These are phyloP conservation scores for Drosophila buzzatii DNA, from an alignment of 2,888 invertebrate genomes.

Conservation along the genomic window DNA sequence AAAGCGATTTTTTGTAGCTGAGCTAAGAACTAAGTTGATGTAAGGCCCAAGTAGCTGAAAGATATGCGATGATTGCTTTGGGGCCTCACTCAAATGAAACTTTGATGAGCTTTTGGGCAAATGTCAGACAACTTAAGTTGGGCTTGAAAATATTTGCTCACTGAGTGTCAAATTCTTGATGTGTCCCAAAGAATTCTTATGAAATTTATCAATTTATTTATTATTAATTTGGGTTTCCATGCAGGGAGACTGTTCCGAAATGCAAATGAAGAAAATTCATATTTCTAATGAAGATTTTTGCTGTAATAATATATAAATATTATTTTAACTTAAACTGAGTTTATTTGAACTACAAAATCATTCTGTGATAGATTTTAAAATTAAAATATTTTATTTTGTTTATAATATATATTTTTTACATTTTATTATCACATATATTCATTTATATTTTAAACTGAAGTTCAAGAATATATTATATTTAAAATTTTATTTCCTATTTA, in stretches of 20 bases:
- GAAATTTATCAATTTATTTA: background rate
- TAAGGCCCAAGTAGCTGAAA: background rate
- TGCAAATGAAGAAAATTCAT: background rate
- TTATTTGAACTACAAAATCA: no score
- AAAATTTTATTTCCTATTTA: no score
- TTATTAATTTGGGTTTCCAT: background rate
- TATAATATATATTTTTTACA: no score
- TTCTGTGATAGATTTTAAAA: no score
- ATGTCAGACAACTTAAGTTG: background rate
- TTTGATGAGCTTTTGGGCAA: conserved; percentile 7
- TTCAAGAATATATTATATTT: no score
- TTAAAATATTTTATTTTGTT: no score
- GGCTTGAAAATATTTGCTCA: background rate
- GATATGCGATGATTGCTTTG: conserved; percentile 13
- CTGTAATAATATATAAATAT: background rate
- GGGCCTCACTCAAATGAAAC: conserved; percentile 15
- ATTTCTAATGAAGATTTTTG: background rate
- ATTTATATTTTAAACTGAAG: no score
- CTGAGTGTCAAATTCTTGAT: background rate
- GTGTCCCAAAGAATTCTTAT: background rate
- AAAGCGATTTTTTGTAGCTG: conserved; percentile 13
- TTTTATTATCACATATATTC: no score
- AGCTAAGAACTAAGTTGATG: background rate
- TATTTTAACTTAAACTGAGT: background rate
- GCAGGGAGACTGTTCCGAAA: background rate